A percentile compares a stretch with the other conserved stretches of the same genome.
These are phyloP conservation scores for Pogonognathellus flavescens DNA, from an alignment of 1,140 invertebrate genomes.

Conservation along the genomic window DNA sequence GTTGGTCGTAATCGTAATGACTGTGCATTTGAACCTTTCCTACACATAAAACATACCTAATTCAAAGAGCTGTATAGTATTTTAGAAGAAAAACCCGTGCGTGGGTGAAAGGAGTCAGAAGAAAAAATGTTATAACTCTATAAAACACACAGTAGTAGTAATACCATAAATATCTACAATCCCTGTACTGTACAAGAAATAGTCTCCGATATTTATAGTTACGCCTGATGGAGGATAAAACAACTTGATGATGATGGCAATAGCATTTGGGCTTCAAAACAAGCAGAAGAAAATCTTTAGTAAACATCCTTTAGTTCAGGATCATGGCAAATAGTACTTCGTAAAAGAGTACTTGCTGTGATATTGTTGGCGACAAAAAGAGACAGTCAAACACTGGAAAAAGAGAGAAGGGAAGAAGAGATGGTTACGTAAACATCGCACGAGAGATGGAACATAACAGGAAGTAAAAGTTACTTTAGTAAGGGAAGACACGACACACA, in stretches of 20 bases:
- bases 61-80: no score
- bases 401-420: not conserved
- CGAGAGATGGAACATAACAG: not conserved
- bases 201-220: no score
- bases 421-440: not conserved
- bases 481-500: not conserved
- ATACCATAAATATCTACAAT: no score
- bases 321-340: slow-evolving; percentile 16
- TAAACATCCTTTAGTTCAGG: slow-evolving; percentile 18
- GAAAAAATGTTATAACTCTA: no score
- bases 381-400: not conserved
- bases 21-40: no score
- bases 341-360: not conserved
- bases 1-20: no score
- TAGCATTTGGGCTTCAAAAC: not conserved
- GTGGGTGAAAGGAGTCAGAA: no score
- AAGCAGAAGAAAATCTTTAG: slow-evolving; percentile 8
- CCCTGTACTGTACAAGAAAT: no score
- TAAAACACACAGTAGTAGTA: no score
- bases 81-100: no score
- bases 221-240: not conserved
- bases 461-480: slow-evolving; percentile 21
- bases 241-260: slow-evolving; percentile 3
- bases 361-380: not conserved
- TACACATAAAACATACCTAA: no score